Conservation (phyloP, 2,113 vertebrate species). For the Haliaeetus leucogaster region DNA sequence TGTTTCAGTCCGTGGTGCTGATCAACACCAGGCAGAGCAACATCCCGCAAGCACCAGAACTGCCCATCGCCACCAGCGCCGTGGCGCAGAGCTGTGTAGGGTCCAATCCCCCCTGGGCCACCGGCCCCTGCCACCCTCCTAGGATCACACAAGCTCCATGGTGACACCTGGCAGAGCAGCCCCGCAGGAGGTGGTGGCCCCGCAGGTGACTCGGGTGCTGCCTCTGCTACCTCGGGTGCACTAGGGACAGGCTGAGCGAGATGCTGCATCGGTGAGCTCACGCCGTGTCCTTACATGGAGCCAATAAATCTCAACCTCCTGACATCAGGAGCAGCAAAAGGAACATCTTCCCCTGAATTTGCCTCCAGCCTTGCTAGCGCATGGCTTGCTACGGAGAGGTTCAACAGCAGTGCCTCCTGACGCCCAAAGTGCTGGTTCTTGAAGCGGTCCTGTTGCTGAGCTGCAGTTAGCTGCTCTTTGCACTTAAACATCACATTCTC, state of each 20-base stretch:
- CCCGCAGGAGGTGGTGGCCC: background rate
- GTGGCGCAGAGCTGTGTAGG: rapidly evolving
- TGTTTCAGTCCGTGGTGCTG: background rate
- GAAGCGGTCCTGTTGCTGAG: background rate
- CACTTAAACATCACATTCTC: background rate
- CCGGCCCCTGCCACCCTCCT: background rate
- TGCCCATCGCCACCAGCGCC: background rate
- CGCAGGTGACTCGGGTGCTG: background rate
- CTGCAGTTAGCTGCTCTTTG: background rate
- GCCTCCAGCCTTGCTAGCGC: background rate
- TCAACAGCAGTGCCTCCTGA: background rate
- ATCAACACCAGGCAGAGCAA: background rate
- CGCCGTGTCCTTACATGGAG: rapidly evolving
- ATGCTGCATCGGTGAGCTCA: background rate
- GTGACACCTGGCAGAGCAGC: background rate
- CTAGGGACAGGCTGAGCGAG: background rate
- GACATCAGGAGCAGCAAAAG: background rate
- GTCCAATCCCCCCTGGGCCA: rapidly evolving
- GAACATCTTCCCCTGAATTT: background rate
- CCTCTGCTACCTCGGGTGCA: background rate
- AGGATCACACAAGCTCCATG: background rate
- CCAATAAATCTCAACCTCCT: background rate
- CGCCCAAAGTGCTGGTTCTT: background rate
- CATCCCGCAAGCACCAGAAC: rapidly evolving
- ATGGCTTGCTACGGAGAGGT: background rate